Percentiles rank a stretch among this genome's conserved stretches.
phyloP scores from a whole-genome alignment of 1,140 invertebrate species.

The Drosophila elegans region DNA sequence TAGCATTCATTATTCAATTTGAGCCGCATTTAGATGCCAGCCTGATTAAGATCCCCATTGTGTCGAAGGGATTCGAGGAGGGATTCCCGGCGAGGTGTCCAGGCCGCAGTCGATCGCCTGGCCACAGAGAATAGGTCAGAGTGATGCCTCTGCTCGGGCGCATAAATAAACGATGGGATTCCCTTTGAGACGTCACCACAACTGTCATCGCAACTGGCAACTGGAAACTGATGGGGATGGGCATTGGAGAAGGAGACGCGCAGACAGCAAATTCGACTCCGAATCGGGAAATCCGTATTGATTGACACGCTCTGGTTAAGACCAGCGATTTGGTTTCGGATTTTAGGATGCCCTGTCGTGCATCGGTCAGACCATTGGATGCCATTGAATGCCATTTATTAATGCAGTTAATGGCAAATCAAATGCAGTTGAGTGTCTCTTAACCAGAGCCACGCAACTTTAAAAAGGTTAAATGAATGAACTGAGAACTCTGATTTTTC shows the following conservation, averaged over 20 bases:
- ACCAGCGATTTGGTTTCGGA: conserved; percentile 3
- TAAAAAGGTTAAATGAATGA: conserved; percentile 1
- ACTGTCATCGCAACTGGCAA: conserved; percentile 36
- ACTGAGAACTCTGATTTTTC: conserved; percentile 14
- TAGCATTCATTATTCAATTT: conserved; percentile 81
- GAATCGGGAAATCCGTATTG: conserved; percentile 25
- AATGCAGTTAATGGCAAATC: conserved; percentile 39
- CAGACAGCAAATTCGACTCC: not conserved
- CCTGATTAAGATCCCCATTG: conserved; percentile 59
- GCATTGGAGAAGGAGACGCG: not conserved
- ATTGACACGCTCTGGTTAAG: conserved; percentile 24
- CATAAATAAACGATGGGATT: conserved; percentile 52
- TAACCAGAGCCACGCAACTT: conserved; percentile 2
- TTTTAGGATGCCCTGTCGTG: conserved; percentile 3
- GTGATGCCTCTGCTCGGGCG: conserved; percentile 12
- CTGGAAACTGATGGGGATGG: conserved; percentile 22
- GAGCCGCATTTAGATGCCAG: conserved; percentile 75
- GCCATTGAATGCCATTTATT: conserved; percentile 20
- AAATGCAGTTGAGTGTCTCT: conserved; percentile 30
- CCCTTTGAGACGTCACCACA: conserved; percentile 42
- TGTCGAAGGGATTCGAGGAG: not conserved
- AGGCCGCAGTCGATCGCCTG: conserved; percentile 3
- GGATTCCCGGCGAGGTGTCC: conserved; percentile 21
- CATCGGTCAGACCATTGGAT: not conserved
- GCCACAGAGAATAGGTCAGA: conserved; percentile 43